These are phyloP conservation scores for Ceyx margarethae DNA, from an alignment of 2,113 vertebrate species.

Conservation along the genomic window DNA sequence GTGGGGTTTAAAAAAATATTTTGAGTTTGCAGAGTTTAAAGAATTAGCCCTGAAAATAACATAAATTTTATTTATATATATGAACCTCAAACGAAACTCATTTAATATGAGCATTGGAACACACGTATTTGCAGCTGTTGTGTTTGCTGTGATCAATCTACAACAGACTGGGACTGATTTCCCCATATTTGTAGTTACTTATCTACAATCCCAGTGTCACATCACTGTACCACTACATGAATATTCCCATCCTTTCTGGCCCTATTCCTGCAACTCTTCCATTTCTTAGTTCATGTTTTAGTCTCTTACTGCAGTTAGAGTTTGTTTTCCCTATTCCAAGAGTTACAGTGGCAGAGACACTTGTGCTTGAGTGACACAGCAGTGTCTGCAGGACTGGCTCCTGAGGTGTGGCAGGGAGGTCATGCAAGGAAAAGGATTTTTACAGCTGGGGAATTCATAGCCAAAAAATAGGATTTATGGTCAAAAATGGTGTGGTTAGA, in stretches of 20 bases:
- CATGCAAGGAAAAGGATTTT: not conserved
- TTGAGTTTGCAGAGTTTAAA: not conserved
- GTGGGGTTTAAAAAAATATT: not conserved
- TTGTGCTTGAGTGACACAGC: not conserved
- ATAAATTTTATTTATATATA: conserved; percentile 48
- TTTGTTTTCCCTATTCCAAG: not conserved
- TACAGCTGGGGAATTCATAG: not conserved
- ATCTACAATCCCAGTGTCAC: not conserved
- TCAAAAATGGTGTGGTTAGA: not conserved
- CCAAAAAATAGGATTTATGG: not conserved
- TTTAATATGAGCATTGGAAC: not conserved
- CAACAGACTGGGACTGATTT: not conserved
- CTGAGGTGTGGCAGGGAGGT: not conserved
- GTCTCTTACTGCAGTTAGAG: not conserved
- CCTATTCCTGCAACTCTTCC: not conserved
- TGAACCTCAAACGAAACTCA: not conserved
- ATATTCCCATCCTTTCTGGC: not conserved
- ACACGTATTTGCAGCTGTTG: not conserved
- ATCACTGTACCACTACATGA: fast-evolving
- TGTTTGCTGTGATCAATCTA: not conserved
- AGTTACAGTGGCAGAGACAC: not conserved
- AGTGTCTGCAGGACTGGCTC: not conserved
- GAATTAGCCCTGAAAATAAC: not conserved
- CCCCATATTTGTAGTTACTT: not conserved
- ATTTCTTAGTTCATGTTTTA: not conserved